Evolutionary conservation across 92 coral and sea anemone genomes (phyloP).

Genomic region (Zoanthus sociatus): DNA sequence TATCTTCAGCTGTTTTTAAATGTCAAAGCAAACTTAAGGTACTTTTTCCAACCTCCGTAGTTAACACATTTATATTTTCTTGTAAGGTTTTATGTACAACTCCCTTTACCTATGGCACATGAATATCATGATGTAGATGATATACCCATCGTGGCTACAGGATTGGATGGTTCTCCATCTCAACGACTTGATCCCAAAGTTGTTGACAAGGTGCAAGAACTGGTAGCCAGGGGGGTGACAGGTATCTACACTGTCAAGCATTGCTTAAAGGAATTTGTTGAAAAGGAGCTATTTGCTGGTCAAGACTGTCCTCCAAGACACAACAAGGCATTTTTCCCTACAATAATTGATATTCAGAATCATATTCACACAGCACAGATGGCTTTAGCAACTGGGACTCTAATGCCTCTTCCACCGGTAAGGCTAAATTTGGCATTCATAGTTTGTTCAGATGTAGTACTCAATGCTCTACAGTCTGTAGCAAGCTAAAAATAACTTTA

Average conservation of each 20-base stretch:
- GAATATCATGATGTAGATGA: slow-evolving; percentile 96
- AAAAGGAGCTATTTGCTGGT: slow-evolving; percentile 84
- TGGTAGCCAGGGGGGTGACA: slow-evolving; percentile 93
- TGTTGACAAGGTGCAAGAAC: slow-evolving; percentile 89
- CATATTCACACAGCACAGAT: slow-evolving; percentile 94
- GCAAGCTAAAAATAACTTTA: too few species aligned
- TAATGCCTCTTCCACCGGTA: slow-evolving; percentile 94
- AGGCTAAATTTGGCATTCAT: slow-evolving; percentile 21
- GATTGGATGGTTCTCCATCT: slow-evolving; percentile 69
- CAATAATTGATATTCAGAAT: slow-evolving; percentile 96
- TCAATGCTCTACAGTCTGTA: too few species aligned
- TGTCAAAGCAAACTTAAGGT: too few species aligned
- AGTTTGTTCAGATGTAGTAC: neutral
- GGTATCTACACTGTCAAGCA: slow-evolving; percentile 97
- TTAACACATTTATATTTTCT: neutral
- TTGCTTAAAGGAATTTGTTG: slow-evolving; percentile 90
- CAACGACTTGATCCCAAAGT: slow-evolving; percentile 92
- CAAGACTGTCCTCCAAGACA: slow-evolving; percentile 90
- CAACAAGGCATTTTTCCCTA: slow-evolving; percentile 95
- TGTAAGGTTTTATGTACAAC: slow-evolving; percentile 89
- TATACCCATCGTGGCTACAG: slow-evolving; percentile 55
- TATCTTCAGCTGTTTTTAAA: too few species aligned
- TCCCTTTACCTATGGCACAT: slow-evolving; percentile 94
- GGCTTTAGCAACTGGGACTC: slow-evolving; percentile 90
- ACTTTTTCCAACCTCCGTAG: too few species aligned